Evolutionary conservation across 2,797 vertebrate species (phyloP), one percentile per base, ranked within the genome.

Genomic region (Podarcis siculus): DNA sequence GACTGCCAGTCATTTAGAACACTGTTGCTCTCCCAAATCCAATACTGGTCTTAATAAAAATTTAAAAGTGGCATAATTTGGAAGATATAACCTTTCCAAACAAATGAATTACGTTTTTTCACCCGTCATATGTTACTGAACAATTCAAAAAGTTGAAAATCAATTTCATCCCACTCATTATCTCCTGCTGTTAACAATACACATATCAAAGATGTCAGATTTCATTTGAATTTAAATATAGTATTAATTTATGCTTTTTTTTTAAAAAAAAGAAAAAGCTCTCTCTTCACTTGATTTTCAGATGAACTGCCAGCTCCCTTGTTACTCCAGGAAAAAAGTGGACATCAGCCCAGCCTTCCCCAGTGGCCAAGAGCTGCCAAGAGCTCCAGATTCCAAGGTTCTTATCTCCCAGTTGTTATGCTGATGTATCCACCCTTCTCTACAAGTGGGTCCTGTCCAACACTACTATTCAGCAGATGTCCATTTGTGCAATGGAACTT

Each of bases 371-470:
- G 30, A 35, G 72, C 72, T 82, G 49, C 67, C 37, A 72, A 61
- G 30, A 72, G 17, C 7, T 72, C 82, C 49, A 79, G 23, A 72
- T 72, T 71, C 76, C 76, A 88, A 32, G 49, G 66, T n/a, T 45
- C 21, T 49, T 79, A 79, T 79, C 37, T 78, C 75, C 49, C 42
- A 75, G 35, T 79, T 77, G 42, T 89, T 73, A 69, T 67, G 61
- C 72, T 64, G 61, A 73, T 55, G 45, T 89, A 92, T 90, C 87
- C 69, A 79, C 85, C 67, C 73, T 83, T 83, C 58, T 27, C 69
- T 83, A 89, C 58, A 87, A 89, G 61, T 25, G 45, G 58, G 49
- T 86, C 61, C 39, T 45, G 32, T 73, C 35, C 61, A 64, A 73
- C 72, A 64, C 61, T 64, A 8, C 61, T 64, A 23, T 5, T 19